Percentiles rank a stretch among this genome's conserved stretches.
Conservation (phyloP, 1,140 invertebrate species). For the Drosophila dunni region DNA sequence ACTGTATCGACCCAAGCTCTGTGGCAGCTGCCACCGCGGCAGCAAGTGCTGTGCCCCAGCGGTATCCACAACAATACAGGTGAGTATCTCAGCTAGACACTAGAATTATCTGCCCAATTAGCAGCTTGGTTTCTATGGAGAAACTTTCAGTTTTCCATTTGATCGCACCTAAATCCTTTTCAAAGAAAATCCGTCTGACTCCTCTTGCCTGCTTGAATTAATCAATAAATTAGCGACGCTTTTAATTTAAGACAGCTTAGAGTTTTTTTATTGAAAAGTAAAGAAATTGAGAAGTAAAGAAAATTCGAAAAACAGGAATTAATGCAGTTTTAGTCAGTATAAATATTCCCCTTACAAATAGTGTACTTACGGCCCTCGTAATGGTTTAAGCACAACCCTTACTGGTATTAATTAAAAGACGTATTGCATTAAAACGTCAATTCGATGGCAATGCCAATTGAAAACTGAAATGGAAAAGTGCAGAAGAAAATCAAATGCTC, state of each 20-base stretch:
- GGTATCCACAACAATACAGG: constrained; percentile 86
- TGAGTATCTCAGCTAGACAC: constrained; percentile 63
- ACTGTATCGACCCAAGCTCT: constrained; percentile 87
- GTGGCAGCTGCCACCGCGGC: constrained; percentile 86
- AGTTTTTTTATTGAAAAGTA: constrained; percentile 20
- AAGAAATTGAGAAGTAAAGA: neutral
- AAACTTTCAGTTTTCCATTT: neutral
- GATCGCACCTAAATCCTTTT: constrained; percentile 1
- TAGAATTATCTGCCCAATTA: neutral
- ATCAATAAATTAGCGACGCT: constrained; percentile 61
- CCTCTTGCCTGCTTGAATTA: constrained; percentile 40
- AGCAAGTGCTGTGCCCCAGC: constrained; percentile 87
- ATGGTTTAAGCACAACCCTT: constrained; percentile 33
- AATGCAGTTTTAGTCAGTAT: neutral
- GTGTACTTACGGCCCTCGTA: neutral
- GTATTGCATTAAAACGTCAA: constrained; percentile 77
- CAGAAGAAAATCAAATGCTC: constrained; percentile 46
- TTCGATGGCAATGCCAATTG: constrained; percentile 30
- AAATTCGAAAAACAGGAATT: neutral
- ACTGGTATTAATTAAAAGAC: constrained; percentile 69
- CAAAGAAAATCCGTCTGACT: neutral
- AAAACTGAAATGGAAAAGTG: constrained; percentile 5
- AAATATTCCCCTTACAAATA: neutral
- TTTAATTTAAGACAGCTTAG: constrained; percentile 49
- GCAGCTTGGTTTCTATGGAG: neutral